A percentile compares a stretch with the other conserved stretches of the same genome.
Conservation (phyloP, 2,888 invertebrate species). For the Homarus gammarus region DNA sequence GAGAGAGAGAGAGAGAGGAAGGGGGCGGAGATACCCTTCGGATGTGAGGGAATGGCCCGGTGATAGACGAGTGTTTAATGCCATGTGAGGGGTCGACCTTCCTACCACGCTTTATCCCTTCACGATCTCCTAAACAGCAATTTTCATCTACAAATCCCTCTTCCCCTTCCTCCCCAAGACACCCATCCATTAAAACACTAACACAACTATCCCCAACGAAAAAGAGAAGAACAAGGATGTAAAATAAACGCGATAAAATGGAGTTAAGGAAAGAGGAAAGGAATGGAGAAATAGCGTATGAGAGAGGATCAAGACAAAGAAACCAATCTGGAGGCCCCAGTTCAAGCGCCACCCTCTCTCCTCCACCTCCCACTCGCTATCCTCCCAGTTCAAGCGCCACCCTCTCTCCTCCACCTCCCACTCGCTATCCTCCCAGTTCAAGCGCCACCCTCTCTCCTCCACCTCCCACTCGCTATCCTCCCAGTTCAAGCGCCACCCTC, state of each 20-base stretch:
- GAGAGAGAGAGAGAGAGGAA: conserved; percentile 28
- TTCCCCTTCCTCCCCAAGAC: not conserved
- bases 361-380: not conserved
- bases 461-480: not conserved
- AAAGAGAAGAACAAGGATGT: not conserved
- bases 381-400: too few species aligned
- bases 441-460: not conserved
- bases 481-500: conserved; percentile 8
- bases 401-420: not conserved
- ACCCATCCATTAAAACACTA: not conserved
- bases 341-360: conserved; percentile 1
- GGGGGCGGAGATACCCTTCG: conserved; percentile 3
- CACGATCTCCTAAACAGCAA: not conserved
- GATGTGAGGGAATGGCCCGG: not conserved
- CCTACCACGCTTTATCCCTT: not conserved
- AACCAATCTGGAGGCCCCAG: not conserved
- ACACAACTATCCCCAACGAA: not conserved
- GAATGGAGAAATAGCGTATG: not conserved
- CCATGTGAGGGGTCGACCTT: not conserved
- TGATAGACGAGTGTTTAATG: not conserved
- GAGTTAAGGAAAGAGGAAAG: not conserved
- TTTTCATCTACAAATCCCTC: too few species aligned
- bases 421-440: too few species aligned
- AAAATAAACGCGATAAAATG: not conserved
- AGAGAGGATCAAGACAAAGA: not conserved